Conservation (phyloP, 2,888 invertebrate genomes). For the Amblyjoppa fuscipennis region DNA sequence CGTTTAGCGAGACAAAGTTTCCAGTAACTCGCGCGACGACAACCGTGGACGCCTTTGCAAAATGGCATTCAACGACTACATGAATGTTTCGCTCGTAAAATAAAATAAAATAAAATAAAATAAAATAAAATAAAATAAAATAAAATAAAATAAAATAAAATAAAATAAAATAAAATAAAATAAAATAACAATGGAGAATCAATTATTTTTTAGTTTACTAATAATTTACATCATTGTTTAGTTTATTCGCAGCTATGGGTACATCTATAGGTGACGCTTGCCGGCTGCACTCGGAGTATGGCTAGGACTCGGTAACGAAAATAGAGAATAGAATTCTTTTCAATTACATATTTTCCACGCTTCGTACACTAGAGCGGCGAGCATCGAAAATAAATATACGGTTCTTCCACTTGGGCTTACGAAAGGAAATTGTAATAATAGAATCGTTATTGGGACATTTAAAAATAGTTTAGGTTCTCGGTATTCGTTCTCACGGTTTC, state of each 20-base stretch:
- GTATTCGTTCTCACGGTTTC: neutral
- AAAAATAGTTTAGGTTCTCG: too few relatives aligned
- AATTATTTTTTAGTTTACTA: neutral
- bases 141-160: too few relatives aligned
- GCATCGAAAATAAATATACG: too few relatives aligned
- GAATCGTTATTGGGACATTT: too few relatives aligned
- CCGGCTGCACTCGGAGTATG: too few relatives aligned
- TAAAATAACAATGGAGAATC: too few relatives aligned
- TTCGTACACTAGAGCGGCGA: too few relatives aligned
- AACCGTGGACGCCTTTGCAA: neutral
- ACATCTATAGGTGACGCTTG: neutral
- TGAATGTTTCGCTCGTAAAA: neutral
- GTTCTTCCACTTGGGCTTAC: too few relatives aligned
- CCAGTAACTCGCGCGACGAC: neutral
- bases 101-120: neutral
- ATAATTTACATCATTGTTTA: neutral
- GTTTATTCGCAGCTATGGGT: neutral
- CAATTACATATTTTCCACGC: neutral
- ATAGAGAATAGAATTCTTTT: neutral
- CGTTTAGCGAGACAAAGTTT: slow-evolving; percentile 5
- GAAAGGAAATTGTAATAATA: too few relatives aligned
- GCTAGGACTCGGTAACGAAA: neutral
- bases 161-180: too few relatives aligned
- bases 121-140: neutral
- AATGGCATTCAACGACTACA: neutral